Evolutionary conservation across 1,140 invertebrate genomes (phyloP).

Genomic region (Wasmannia auropunctata): DNA sequence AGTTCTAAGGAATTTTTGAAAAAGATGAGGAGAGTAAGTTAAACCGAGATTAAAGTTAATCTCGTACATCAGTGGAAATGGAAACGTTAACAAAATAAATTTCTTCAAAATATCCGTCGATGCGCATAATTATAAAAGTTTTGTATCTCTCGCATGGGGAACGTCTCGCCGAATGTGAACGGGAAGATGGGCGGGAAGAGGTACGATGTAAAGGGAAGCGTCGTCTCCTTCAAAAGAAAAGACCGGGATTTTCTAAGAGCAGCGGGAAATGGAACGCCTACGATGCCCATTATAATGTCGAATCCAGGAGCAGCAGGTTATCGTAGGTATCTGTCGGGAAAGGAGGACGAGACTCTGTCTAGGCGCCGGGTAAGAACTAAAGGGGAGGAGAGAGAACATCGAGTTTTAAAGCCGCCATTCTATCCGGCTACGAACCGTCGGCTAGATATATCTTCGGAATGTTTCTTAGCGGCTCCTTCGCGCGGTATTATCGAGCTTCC

Average conservation of each 20-base stretch:
- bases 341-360: conserved; percentile 19
- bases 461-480: conserved; percentile 25
- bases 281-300: conserved; percentile 60
- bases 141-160: background rate
- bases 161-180: conserved; percentile 16
- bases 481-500: conserved; percentile 31
- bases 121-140: conserved; percentile 1
- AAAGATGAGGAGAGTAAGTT: too few species aligned
- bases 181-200: conserved; percentile 5
- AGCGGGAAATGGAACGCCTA: conserved; percentile 64
- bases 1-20: too few species aligned
- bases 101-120: background rate
- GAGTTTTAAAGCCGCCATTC: conserved; percentile 46
- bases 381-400: conserved; percentile 31
- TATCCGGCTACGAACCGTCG: background rate
- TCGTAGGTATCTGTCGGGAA: conserved; percentile 54
- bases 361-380: conserved; percentile 49
- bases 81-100: background rate
- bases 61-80: background rate
- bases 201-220: background rate
- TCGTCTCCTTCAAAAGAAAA: conserved; percentile 32
- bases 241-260: conserved; percentile 41
- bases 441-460: conserved; percentile 22
- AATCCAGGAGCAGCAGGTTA: conserved; percentile 64
- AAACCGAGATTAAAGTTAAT: too few species aligned